phyloP scores from a whole-genome alignment of 1,140 invertebrate genomes.

The Eurosta solidaginis region DNA sequence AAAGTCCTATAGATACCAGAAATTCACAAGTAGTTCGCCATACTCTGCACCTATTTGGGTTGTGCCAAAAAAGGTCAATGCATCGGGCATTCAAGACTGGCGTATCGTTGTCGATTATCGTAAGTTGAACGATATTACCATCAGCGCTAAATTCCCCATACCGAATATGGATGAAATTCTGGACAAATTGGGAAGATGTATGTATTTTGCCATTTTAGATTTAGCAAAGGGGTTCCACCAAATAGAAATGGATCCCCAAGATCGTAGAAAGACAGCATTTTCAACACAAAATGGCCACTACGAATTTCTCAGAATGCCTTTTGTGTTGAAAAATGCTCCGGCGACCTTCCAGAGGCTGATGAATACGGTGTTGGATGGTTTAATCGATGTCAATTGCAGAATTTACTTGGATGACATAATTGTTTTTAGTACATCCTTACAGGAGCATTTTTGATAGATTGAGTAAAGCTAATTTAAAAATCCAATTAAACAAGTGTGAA shows the following conservation, averaged over 20 bases:
- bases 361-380: constrained; percentile 48
- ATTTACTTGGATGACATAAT: constrained; percentile 61
- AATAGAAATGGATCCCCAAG: constrained; percentile 55
- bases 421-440: constrained; percentile 49
- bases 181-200: constrained; percentile 57
- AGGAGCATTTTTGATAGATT: constrained; percentile 50
- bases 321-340: too few species aligned
- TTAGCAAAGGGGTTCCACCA: constrained; percentile 62
- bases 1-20: constrained; percentile 31
- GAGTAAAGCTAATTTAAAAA: constrained; percentile 48
- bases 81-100: constrained; percentile 47
- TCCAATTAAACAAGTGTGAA: constrained; percentile 48
- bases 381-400: constrained; percentile 46
- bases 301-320: constrained; percentile 59
- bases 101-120: constrained; percentile 54
- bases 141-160: constrained; percentile 62
- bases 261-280: constrained; percentile 62
- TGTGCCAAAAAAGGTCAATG: constrained; percentile 38
- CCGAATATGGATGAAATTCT: constrained; percentile 63
- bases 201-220: constrained; percentile 61
- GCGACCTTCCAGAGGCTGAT: constrained; percentile 60
- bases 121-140: constrained; percentile 57
- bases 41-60: constrained; percentile 37
- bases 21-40: constrained; percentile 30
- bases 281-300: constrained; percentile 49